A percentile compares a stretch with the other conserved stretches of the same genome.
Evolutionary conservation across 2,113 vertebrate species (phyloP).

Genomic region (Syrrhaptes paradoxus): DNA sequence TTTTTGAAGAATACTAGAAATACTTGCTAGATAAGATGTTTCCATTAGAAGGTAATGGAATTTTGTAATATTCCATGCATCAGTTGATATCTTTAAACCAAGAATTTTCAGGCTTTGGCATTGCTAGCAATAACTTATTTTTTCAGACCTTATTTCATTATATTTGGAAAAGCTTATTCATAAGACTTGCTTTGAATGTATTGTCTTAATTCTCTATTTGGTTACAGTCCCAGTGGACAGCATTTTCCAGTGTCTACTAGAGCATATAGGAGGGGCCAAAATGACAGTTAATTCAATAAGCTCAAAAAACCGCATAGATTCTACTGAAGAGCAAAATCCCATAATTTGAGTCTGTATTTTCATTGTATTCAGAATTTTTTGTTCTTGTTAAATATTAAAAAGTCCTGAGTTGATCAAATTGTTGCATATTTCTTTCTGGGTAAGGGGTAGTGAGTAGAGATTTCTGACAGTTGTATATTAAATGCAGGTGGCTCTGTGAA

Average conservation of each 20-base stretch:
- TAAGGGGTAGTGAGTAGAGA: constrained; percentile 71
- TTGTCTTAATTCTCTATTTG: constrained; percentile 31
- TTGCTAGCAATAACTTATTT: neutral
- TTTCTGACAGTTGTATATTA: constrained; percentile 82
- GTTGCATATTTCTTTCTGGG: constrained; percentile 50
- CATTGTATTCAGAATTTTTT: constrained; percentile 34
- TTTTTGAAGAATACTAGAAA: constrained; percentile 2
- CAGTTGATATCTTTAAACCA: neutral
- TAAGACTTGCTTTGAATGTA: neutral
- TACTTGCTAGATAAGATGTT: neutral
- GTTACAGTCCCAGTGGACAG: neutral
- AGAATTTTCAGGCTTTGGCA: constrained; percentile 15
- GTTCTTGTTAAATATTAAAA: constrained; percentile 18
- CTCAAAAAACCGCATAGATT: neutral
- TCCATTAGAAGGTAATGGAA: neutral
- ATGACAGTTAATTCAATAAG: neutral
- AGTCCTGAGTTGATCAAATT: constrained; percentile 31
- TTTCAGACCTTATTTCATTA: constrained; percentile 10
- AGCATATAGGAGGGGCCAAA: neutral
- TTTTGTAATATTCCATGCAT: neutral
- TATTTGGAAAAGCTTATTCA: constrained; percentile 22
- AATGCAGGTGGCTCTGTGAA: constrained; percentile 79
- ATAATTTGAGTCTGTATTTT: neutral
- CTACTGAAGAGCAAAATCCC: neutral
- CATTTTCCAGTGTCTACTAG: neutral